Percentiles rank a stretch among this genome's conserved stretches.
These are phyloP conservation scores for Malurus splendens DNA, from an alignment of 2,797 vertebrate genomes.

Conservation along the genomic window DNA sequence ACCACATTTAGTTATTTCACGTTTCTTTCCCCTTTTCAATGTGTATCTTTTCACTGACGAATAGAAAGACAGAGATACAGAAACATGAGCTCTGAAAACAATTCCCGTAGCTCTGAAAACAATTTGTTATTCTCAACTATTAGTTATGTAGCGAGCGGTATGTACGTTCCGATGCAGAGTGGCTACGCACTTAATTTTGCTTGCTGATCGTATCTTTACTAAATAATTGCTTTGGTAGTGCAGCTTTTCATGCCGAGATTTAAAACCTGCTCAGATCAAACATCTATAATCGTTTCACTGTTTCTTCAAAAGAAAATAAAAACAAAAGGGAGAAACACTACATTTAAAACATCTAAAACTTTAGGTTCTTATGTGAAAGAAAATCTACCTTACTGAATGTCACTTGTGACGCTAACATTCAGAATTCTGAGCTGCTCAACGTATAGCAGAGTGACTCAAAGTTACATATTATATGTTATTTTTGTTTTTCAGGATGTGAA, in stretches of 20 bases:
- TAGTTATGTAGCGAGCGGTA: neutral
- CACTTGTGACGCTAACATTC: neutral
- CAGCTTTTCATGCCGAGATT: neutral
- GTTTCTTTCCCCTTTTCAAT: neutral
- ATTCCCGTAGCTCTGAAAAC: neutral
- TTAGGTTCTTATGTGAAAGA: neutral
- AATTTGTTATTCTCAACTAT: neutral
- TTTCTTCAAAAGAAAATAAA: neutral
- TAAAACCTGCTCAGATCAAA: neutral
- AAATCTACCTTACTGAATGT: neutral
- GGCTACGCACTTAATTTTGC: neutral
- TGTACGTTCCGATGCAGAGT: neutral
- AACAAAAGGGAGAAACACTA: neutral
- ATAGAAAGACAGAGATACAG: neutral
- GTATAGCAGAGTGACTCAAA: neutral
- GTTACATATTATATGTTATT: neutral
- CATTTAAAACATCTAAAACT: neutral
- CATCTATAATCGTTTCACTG: neutral
- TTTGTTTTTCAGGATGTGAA: slow-evolving; percentile 48
- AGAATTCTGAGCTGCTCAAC: neutral
- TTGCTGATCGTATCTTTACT: neutral
- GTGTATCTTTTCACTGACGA: neutral
- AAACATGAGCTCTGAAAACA: neutral
- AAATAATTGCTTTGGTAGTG: neutral
- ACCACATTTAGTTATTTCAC: neutral